Conservation (phyloP, 2,888 invertebrate genomes). For the Heliconius ethilla region DNA sequence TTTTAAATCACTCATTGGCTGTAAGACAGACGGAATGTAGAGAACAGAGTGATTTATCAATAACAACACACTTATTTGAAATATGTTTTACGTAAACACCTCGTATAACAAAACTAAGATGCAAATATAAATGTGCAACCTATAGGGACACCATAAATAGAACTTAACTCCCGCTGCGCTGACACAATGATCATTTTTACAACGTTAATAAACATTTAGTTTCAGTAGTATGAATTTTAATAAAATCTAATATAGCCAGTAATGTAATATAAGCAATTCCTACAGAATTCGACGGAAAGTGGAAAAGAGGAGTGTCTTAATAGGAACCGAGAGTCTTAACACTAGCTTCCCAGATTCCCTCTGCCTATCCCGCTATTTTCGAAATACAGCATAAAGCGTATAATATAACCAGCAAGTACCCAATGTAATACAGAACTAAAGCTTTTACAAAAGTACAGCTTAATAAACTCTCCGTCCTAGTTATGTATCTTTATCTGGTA, state of each 20-base stretch:
- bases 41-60: neutral
- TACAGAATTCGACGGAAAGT: too few relatives aligned
- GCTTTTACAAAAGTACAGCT: conserved; percentile 3
- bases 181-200: neutral
- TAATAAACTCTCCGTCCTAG: conserved; percentile 40
- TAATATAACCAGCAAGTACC: too few relatives aligned
- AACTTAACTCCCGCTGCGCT: neutral
- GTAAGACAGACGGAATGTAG: neutral
- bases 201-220: neutral
- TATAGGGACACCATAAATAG: neutral
- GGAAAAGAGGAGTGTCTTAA: too few relatives aligned
- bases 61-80: neutral
- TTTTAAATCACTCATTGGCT: neutral
- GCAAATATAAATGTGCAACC: conserved; percentile 1
- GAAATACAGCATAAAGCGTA: too few relatives aligned
- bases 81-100: neutral
- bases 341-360: too few relatives aligned
- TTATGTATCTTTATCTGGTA: conserved; percentile 49
- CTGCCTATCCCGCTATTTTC: too few relatives aligned
- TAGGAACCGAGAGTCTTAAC: too few relatives aligned
- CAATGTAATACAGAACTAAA: conserved; percentile 10
- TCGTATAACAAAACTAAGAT: neutral
- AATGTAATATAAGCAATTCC: too few relatives aligned
- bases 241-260: neutral
- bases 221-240: neutral